Evolutionary conservation across 2,797 vertebrate species (phyloP), one percentile per base, ranked within the genome.

Genomic region (Stomatorhinus walkeri): DNA sequence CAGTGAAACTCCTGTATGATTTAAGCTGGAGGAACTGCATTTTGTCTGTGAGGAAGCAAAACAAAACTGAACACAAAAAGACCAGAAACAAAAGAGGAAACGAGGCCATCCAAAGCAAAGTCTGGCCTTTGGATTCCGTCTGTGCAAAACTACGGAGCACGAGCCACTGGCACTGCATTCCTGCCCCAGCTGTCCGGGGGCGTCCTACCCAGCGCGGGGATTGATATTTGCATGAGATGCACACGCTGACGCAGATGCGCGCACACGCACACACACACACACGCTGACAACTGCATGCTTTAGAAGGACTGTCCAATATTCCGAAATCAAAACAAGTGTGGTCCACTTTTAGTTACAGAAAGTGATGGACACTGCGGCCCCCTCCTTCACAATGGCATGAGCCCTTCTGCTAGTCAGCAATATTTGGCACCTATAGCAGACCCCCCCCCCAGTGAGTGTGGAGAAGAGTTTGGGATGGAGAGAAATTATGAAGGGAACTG

Each of bases 51-150:
- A 64, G 56, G 86, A 87, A 87, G 86, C 32, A 87, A 59, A 22
- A 87, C 28, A 87, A 87, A 83, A 49, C 36, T n/a, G n/a, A 83
- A n/a, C 19, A 81, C 32, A 81, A n/a, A 32, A 85, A 85, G n/a
- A 49, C 84, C 32, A 85, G 24, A 85, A 85, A 22, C 46, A 51
- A 87, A 87, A 87, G 54, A 59, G 86, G 86, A 87, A 87, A 87
- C 10, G 28, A 28, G 6, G 54, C 40, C 7, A 28, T 14, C 24
- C 1, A 1, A 51, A 12, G 22, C 49, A 85, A 52, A 16, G 2
- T 12, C 0, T 43, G 16, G 12, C 36, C 2, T 46, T 10, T 59
- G 32, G 3, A 59, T 61, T 10, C 22, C 19, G 49, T 28, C 4
- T 16, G 22, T 28, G 84, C 22, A 32, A 51, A 24, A 85, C 4